Conservation (phyloP, 2,888 invertebrate genomes). For the Allygus modestus region DNA sequence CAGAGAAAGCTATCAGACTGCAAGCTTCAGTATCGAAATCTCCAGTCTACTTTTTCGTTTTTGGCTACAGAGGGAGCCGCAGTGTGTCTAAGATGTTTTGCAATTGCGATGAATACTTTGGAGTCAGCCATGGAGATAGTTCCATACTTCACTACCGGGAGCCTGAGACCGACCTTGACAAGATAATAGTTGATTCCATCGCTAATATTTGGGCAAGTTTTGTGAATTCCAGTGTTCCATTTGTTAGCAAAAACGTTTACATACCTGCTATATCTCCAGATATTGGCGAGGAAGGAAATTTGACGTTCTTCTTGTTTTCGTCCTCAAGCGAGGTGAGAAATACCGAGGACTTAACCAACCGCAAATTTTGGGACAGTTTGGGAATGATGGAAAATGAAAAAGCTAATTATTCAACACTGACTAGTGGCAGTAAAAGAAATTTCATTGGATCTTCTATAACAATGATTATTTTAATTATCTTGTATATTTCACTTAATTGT, state of each 20-base stretch:
- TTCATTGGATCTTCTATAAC: too few relatives aligned
- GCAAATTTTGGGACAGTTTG: constrained; percentile 5
- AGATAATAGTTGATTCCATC: background rate
- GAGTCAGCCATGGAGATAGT: constrained; percentile 43
- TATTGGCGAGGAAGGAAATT: background rate
- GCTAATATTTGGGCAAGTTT: constrained; percentile 12
- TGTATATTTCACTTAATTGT: too few relatives aligned
- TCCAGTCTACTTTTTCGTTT: constrained; percentile 39
- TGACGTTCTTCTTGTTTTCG: background rate
- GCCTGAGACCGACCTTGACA: too few relatives aligned
- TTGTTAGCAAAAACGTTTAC: background rate
- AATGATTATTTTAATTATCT: too few relatives aligned
- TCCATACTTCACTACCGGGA: background rate
- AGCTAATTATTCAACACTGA: too few relatives aligned
- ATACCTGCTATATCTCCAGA: background rate
- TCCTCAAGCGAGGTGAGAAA: background rate
- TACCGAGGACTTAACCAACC: background rate
- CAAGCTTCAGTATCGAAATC: constrained; percentile 34
- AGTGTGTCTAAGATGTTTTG: constrained; percentile 4
- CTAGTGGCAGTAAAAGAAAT: too few relatives aligned
- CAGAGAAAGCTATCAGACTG: constrained; percentile 2
- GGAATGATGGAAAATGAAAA: too few relatives aligned
- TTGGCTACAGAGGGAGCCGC: background rate
- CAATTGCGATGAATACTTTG: background rate
- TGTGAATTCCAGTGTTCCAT: background rate